These are phyloP conservation scores for Phytoseiulus persimilis DNA, from an alignment of 2,888 invertebrate species.

Conservation along the genomic window DNA sequence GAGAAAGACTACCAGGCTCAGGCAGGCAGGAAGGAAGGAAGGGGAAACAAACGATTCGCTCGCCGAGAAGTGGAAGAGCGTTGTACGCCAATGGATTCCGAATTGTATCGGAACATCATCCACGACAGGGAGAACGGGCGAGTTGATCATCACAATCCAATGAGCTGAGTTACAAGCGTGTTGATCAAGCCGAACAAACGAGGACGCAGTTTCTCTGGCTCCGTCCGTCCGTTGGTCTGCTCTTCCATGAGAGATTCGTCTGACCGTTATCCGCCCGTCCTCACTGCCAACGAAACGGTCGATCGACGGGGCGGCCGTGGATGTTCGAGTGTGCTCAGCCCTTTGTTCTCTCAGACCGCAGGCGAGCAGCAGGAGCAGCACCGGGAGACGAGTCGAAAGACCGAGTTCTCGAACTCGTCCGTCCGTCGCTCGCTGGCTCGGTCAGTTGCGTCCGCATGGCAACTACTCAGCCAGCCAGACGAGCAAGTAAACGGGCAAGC, in stretches of 20 bases:
- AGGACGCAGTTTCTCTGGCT: background rate
- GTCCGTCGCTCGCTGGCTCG: background rate
- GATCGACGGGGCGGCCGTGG: background rate
- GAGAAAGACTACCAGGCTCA: background rate
- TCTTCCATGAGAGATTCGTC: background rate
- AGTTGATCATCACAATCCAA: slow-evolving; percentile 5
- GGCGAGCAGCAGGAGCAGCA: background rate
- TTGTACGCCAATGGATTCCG: background rate
- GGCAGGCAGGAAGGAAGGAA: background rate
- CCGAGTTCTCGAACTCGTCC: background rate
- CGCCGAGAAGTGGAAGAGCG: background rate
- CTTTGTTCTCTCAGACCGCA: background rate
- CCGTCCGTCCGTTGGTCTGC: background rate
- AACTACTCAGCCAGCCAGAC: background rate
- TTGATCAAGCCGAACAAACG: background rate
- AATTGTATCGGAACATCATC: background rate
- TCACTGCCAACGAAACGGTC: background rate
- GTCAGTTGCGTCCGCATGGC: background rate
- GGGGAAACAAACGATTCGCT: background rate
- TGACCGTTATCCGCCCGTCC: background rate
- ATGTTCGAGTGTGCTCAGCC: background rate
- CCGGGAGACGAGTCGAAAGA: background rate
- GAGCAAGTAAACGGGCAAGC: background rate
- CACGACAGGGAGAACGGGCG: background rate
- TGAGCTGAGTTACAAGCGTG: background rate